Percentiles rank a stretch among this genome's conserved stretches.
Evolutionary conservation across 2,113 vertebrate species (phyloP).

Genomic region (Pollimyrus isidori): DNA sequence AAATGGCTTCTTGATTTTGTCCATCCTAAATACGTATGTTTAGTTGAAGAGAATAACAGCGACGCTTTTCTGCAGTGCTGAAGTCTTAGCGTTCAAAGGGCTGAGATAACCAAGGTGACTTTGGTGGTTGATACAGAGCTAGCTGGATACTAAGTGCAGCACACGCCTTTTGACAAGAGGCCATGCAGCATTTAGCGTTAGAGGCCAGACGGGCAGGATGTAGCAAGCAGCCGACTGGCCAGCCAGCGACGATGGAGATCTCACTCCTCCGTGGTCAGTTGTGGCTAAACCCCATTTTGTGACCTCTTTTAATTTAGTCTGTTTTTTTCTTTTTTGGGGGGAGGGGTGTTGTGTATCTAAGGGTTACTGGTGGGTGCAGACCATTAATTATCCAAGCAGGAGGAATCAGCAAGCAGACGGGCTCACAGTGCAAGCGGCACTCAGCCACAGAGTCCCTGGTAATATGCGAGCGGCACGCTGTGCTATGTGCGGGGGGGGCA

Average conservation of each 20-base stretch:
- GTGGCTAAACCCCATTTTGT: neutral
- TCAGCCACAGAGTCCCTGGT: neutral
- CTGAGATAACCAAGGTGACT: neutral
- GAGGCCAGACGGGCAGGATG: neutral
- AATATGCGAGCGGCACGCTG: neutral
- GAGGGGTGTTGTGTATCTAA: neutral
- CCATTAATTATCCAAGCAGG: conserved; percentile 1
- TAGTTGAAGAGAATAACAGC: neutral
- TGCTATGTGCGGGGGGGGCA: neutral
- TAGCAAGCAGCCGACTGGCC: neutral
- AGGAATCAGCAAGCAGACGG: neutral
- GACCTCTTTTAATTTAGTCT: neutral
- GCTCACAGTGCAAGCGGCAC: conserved; percentile 1
- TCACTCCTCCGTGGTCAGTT: neutral
- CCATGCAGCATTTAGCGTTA: neutral
- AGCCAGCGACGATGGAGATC: neutral
- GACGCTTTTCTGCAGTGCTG: neutral
- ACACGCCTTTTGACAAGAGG: neutral
- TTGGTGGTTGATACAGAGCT: neutral
- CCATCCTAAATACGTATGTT: neutral
- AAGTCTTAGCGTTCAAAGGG: neutral
- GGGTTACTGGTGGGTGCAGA: neutral
- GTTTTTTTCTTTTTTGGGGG: neutral
- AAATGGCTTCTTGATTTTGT: neutral
- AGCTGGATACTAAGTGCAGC: neutral